Evolutionary conservation across 1,140 invertebrate species (phyloP).

Genomic region (Acromyrmex charruanus): DNA sequence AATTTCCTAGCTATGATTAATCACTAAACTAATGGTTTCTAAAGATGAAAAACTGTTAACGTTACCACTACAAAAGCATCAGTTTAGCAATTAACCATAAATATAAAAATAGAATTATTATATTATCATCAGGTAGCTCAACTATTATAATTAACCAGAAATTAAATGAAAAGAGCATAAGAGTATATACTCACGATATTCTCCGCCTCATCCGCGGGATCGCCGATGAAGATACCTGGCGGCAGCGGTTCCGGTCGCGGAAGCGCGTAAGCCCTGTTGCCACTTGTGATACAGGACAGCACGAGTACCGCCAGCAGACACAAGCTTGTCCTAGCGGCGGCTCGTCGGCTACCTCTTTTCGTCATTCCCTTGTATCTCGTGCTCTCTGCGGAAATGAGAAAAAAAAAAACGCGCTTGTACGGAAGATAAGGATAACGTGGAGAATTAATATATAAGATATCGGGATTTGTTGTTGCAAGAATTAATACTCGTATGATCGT

Average conservation of each 20-base stretch:
- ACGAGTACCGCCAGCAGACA: constrained; percentile 77
- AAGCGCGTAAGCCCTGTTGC: constrained; percentile 62
- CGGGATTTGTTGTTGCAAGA: not conserved
- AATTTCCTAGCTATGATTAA: too few relatives aligned
- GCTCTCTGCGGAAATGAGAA: constrained; percentile 34
- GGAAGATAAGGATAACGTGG: not conserved
- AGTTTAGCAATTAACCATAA: too few relatives aligned
- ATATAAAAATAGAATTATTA: too few relatives aligned
- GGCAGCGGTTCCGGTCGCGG: constrained; percentile 76
- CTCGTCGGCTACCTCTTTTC: constrained; percentile 65
- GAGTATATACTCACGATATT: constrained; percentile 70
- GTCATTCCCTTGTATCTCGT: constrained; percentile 80
- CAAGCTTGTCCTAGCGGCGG: constrained; percentile 70
- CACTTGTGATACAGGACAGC: constrained; percentile 67
- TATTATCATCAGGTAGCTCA: too few relatives aligned
- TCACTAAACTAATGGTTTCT: too few relatives aligned
- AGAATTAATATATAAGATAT: too few relatives aligned
- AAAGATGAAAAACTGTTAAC: too few relatives aligned
- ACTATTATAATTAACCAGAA: too few relatives aligned
- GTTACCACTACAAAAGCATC: too few relatives aligned
- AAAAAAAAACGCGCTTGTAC: not conserved
- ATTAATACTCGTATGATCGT: not conserved
- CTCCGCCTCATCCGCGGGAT: constrained; percentile 73
- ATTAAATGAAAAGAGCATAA: too few relatives aligned
- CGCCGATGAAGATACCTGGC: constrained; percentile 68